phyloP scores from a whole-genome alignment of 2,888 invertebrate genomes.

The Lobophora halterata region DNA sequence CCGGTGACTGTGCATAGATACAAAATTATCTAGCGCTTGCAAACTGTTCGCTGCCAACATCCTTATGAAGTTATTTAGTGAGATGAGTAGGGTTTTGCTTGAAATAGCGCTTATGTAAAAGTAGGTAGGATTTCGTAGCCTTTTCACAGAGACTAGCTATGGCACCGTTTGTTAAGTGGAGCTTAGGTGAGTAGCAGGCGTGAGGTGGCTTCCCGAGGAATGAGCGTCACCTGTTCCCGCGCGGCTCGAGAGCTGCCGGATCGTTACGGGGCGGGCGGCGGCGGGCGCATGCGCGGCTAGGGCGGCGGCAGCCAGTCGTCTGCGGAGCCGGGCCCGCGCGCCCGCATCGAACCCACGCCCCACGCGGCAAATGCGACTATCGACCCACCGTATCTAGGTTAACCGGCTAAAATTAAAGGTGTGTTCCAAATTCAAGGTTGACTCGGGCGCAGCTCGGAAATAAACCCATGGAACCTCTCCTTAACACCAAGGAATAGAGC shows the following conservation, averaged over 20 bases:
- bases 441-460: slow-evolving; percentile 73
- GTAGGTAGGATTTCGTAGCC: no score
- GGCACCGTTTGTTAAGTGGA: no score
- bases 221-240: slow-evolving; percentile 39
- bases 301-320: slow-evolving; percentile 47
- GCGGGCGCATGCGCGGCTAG: slow-evolving; percentile 39
- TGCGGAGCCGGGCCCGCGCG: slow-evolving; percentile 49
- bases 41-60: no score
- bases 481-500: slow-evolving; percentile 43
- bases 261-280: slow-evolving; percentile 41
- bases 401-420: slow-evolving; percentile 80
- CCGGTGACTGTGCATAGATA: no score
- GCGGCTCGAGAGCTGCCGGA: slow-evolving; percentile 28
- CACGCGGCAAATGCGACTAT: slow-evolving; percentile 72
- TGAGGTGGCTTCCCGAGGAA: slow-evolving; percentile 12
- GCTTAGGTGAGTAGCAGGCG: slow-evolving; percentile 1
- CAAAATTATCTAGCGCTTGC: no score
- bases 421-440: slow-evolving; percentile 78
- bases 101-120: no score
- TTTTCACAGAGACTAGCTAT: no score
- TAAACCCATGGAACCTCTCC: slow-evolving; percentile 58
- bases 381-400: slow-evolving; percentile 76
- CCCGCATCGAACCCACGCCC: slow-evolving; percentile 43
- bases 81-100: no score
- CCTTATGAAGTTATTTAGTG: no score